Conservation (phyloP, 2,113 vertebrate genomes). For the Chamaea fasciata region DNA sequence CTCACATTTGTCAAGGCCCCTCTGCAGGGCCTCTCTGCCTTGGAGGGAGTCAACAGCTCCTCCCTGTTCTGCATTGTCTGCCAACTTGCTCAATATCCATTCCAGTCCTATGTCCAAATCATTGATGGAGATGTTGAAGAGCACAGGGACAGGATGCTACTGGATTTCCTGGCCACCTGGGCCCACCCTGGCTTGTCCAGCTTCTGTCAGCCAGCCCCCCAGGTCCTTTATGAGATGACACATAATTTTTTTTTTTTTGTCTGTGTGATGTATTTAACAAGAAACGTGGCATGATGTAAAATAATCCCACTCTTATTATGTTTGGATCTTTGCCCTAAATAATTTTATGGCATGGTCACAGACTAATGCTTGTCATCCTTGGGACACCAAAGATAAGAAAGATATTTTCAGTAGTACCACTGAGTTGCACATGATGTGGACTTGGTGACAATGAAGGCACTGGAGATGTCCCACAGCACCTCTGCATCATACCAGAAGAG, state of each 20-base stretch:
- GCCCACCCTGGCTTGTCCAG: background rate
- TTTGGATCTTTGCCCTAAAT: background rate
- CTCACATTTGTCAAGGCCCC: no score
- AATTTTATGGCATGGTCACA: background rate
- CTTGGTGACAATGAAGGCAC: background rate
- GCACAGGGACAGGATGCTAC: background rate
- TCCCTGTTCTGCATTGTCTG: accelerated
- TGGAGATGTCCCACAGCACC: background rate
- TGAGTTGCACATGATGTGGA: background rate
- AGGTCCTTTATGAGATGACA: background rate
- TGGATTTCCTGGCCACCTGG: background rate
- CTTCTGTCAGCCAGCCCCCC: background rate
- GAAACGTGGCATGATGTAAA: background rate
- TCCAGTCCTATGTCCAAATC: no score
- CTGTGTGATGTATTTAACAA: background rate
- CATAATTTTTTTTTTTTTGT: background rate
- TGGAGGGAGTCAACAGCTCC: background rate
- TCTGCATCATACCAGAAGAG: background rate
- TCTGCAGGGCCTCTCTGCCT: background rate
- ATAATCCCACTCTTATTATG: background rate
- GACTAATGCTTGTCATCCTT: background rate
- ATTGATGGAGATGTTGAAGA: background rate
- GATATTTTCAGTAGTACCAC: background rate
- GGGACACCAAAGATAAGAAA: background rate
- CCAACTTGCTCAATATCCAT: accelerated